A percentile compares a stretch with the other conserved stretches of the same genome.
Conservation (phyloP, 2,797 vertebrate species). For the Neosilurus mollespiculum region DNA sequence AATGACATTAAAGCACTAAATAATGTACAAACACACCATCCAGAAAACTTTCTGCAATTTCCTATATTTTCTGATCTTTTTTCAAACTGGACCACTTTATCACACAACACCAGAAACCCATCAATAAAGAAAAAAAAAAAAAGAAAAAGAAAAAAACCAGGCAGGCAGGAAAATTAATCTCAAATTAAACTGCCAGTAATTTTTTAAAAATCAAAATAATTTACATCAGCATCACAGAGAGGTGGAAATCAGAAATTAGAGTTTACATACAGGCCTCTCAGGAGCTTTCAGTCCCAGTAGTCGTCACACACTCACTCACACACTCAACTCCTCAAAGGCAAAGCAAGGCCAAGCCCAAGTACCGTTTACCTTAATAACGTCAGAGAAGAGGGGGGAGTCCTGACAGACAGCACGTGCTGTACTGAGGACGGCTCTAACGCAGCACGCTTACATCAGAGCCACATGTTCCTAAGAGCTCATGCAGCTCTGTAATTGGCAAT, state of each 20-base stretch:
- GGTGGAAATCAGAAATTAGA: constrained; percentile 19
- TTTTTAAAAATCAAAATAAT: neutral
- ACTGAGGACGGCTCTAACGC: constrained; percentile 41
- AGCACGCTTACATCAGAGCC: constrained; percentile 42
- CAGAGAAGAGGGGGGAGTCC: constrained; percentile 39
- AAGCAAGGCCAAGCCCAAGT: constrained; percentile 33
- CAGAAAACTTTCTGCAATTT: constrained; percentile 21
- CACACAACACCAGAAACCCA: constrained; percentile 12
- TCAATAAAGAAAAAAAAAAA: neutral
- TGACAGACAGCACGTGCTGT: constrained; percentile 51
- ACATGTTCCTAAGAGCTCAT: constrained; percentile 37
- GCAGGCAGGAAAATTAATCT: neutral
- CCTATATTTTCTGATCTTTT: constrained; percentile 19
- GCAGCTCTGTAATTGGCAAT: constrained; percentile 46
- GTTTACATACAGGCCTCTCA: constrained; percentile 29
- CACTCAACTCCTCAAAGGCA: constrained; percentile 28
- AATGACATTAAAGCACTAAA: neutral
- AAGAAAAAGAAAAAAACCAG: neutral
- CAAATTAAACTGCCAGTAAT: neutral
- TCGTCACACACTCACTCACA: neutral
- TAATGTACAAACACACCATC: constrained; percentile 32
- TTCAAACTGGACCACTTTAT: constrained; percentile 12
- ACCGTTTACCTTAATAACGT: constrained; percentile 50
- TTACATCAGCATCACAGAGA: neutral
- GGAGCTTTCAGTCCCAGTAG: constrained; percentile 35